Evolutionary conservation across 2,888 invertebrate genomes (phyloP).

Genomic region (Eupithecia tripunctaria): DNA sequence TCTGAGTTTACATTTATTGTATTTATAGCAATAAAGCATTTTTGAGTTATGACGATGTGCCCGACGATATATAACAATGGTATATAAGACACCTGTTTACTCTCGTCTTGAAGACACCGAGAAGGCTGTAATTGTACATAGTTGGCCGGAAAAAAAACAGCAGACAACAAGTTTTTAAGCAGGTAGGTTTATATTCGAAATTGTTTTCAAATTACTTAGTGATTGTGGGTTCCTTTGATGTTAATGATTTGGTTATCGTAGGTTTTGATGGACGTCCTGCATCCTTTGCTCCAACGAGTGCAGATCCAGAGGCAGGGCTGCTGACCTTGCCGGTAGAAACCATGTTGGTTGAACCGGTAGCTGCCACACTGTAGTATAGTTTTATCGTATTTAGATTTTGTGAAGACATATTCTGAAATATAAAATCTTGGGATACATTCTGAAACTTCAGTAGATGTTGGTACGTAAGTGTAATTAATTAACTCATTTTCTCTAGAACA

Average conservation of each 20-base stretch:
- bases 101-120: not conserved
- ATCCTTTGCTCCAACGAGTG: conserved; percentile 20
- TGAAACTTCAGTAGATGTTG: not conserved
- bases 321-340: not conserved
- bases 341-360: conserved; percentile 33
- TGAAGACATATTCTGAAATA: not conserved
- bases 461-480: not conserved
- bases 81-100: too few relatives aligned
- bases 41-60: too few relatives aligned
- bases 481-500: not conserved
- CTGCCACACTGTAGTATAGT: conserved; percentile 19
- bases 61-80: too few relatives aligned
- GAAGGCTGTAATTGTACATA: not conserved
- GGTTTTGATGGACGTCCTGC: conserved; percentile 12
- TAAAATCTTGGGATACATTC: not conserved
- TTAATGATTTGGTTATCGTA: conserved; percentile 5
- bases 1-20: too few relatives aligned
- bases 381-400: conserved; percentile 18
- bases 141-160: not conserved
- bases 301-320: conserved; percentile 24
- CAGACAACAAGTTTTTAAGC: not conserved
- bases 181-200: too few relatives aligned
- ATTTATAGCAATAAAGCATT: too few relatives aligned
- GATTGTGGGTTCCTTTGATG: not conserved
- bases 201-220: not conserved